Conservation (phyloP, 2,888 invertebrate genomes). For the Drosophila neonasuta region DNA sequence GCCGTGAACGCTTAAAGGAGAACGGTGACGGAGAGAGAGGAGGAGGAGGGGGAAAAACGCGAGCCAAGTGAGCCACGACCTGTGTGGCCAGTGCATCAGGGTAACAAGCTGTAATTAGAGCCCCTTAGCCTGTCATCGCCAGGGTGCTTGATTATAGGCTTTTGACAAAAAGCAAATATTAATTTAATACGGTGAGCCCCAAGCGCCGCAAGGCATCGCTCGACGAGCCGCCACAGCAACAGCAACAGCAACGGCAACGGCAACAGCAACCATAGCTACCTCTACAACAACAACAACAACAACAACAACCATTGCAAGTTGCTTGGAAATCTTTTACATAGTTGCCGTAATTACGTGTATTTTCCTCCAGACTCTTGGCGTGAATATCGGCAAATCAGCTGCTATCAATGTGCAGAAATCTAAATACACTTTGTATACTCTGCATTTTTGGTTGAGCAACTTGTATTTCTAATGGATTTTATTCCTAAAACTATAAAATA, state of each 20-base stretch:
- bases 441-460: not conserved
- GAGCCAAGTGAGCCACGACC: slow-evolving; percentile 70
- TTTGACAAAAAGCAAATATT: slow-evolving; percentile 82
- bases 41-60: slow-evolving; percentile 18
- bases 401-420: not conserved
- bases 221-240: slow-evolving; percentile 4
- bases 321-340: slow-evolving; percentile 36
- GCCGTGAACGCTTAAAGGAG: slow-evolving; percentile 11
- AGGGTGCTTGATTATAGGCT: slow-evolving; percentile 81
- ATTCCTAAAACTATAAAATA: too few species aligned
- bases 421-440: not conserved
- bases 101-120: slow-evolving; percentile 82
- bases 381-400: not conserved
- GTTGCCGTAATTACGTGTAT: slow-evolving; percentile 34
- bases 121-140: slow-evolving; percentile 82
- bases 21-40: too few species aligned
- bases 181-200: slow-evolving; percentile 78
- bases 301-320: slow-evolving; percentile 7
- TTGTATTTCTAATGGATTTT: too few species aligned
- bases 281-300: not conserved
- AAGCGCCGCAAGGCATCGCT: slow-evolving; percentile 61
- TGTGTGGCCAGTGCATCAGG: slow-evolving; percentile 77
- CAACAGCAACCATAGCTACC: not conserved
- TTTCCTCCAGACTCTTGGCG: not conserved
- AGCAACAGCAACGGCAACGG: not conserved